Evolutionary conservation across 1,140 invertebrate species (phyloP).

Genomic region (Caenorhabditis remanei): DNA sequence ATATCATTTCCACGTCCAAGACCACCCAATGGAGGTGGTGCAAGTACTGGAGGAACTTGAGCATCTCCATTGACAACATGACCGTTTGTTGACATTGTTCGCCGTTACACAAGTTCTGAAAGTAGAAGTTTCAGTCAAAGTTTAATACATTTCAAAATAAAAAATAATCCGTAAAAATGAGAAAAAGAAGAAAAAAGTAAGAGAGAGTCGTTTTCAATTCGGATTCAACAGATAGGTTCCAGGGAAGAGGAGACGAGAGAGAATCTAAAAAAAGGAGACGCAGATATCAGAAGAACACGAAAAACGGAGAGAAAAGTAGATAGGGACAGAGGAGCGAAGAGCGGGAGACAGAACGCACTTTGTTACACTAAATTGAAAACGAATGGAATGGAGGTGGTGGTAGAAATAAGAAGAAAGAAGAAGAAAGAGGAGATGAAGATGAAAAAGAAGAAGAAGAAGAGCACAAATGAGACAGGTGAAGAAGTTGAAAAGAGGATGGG

Average conservation of each 20-base stretch:
- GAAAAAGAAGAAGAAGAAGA: not conserved
- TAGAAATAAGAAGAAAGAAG: not conserved
- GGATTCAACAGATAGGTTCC: constrained; percentile 5
- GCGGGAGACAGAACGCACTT: constrained; percentile 24
- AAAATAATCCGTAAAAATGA: not conserved
- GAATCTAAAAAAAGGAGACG: not conserved
- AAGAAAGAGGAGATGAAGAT: not conserved
- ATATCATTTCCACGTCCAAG: constrained; percentile 11
- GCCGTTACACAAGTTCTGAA: not conserved
- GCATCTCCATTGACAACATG: not conserved
- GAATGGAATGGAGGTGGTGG: constrained; percentile 16
- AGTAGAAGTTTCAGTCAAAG: not conserved
- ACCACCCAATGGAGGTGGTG: not conserved
- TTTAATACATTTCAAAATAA: not conserved
- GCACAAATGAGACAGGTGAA: constrained; percentile 28
- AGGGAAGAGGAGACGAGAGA: not conserved
- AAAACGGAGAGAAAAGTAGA: not conserved
- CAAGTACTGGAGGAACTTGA: not conserved
- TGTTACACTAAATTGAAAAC: constrained; percentile 50
- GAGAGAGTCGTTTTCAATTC: constrained; percentile 26
- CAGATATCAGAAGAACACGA: not conserved
- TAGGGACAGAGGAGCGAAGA: not conserved
- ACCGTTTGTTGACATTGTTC: constrained; percentile 21
- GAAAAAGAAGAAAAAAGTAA: not conserved
- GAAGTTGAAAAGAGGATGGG: not conserved